Evolutionary conservation across 1,140 invertebrate genomes (phyloP).

Genomic region (Hormaphis cornu): DNA sequence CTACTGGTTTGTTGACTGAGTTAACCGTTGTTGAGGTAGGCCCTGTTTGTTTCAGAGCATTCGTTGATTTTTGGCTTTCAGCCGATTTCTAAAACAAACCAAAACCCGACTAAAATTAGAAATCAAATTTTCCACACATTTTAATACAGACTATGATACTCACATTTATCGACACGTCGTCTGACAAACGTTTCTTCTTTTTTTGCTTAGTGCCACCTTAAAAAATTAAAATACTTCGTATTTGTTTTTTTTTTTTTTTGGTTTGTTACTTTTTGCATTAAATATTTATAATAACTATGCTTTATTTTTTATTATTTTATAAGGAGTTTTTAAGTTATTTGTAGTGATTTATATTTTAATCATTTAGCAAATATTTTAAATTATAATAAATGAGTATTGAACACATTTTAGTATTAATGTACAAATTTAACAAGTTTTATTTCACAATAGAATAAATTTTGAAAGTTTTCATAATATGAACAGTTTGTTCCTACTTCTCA

Average conservation of each 20-base stretch:
- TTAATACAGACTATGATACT: constrained; percentile 5
- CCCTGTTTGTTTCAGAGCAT: constrained; percentile 18
- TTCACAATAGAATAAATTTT: not conserved
- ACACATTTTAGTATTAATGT: not conserved
- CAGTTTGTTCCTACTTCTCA: too few species aligned
- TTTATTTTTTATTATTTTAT: not conserved
- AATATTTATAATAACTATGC: not conserved
- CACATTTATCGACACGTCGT: constrained; percentile 30
- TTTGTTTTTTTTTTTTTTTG: too few species aligned
- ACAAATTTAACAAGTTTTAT: not conserved
- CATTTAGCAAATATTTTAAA: not conserved
- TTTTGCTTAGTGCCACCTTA: constrained; percentile 29
- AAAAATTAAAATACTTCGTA: constrained; percentile 29
- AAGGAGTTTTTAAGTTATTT: not conserved
- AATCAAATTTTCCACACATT: not conserved
- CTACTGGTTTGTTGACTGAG: constrained; percentile 23
- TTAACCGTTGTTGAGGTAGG: constrained; percentile 11
- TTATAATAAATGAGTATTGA: not conserved
- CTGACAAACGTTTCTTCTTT: constrained; percentile 32
- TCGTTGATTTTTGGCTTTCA: constrained; percentile 22
- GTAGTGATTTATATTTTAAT: not conserved
- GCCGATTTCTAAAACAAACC: constrained; percentile 25
- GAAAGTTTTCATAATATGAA: not conserved
- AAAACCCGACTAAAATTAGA: constrained; percentile 21
- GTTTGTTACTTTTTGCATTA: not conserved